A percentile compares a stretch with the other conserved stretches of the same genome.
Evolutionary conservation across 2,888 invertebrate species (phyloP).

Genomic region (Leptopilina drosophilae): DNA sequence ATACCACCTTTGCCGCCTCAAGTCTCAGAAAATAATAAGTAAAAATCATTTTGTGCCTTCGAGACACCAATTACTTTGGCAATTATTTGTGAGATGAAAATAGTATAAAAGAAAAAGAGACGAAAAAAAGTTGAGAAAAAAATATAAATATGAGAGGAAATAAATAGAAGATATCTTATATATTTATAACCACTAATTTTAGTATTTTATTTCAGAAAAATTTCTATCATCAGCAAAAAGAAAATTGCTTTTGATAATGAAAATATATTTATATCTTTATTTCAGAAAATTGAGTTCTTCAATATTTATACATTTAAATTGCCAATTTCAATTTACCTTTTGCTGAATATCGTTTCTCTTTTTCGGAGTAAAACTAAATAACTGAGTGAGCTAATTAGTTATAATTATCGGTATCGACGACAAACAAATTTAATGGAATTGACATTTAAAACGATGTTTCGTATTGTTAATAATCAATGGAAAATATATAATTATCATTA

Average conservation of each 20-base stretch:
- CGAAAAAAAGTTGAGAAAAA: not conserved
- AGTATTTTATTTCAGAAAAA: no score
- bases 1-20: constrained; percentile 57
- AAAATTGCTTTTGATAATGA: not conserved
- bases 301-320: not conserved
- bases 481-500: no score
- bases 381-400: constrained; percentile 53
- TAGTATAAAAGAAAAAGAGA: constrained; percentile 34
- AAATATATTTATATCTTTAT: no score
- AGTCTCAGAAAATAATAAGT: constrained; percentile 65
- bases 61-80: constrained; percentile 66
- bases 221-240: not conserved
- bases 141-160: not conserved
- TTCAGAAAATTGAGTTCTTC: constrained; percentile 13
- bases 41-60: constrained; percentile 65
- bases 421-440: constrained; percentile 39
- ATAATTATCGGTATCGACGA: constrained; percentile 36
- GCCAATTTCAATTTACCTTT: constrained; percentile 41
- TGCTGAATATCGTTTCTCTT: constrained; percentile 31
- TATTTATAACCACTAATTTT: not conserved
- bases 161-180: not conserved
- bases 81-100: constrained; percentile 59
- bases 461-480: not conserved
- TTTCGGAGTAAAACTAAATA: constrained; percentile 51
- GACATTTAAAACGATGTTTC: constrained; percentile 14